Percentiles rank a stretch among this genome's conserved stretches.
These are phyloP conservation scores for Coilia nasus DNA, from an alignment of 2,797 vertebrate genomes.

Conservation along the genomic window DNA sequence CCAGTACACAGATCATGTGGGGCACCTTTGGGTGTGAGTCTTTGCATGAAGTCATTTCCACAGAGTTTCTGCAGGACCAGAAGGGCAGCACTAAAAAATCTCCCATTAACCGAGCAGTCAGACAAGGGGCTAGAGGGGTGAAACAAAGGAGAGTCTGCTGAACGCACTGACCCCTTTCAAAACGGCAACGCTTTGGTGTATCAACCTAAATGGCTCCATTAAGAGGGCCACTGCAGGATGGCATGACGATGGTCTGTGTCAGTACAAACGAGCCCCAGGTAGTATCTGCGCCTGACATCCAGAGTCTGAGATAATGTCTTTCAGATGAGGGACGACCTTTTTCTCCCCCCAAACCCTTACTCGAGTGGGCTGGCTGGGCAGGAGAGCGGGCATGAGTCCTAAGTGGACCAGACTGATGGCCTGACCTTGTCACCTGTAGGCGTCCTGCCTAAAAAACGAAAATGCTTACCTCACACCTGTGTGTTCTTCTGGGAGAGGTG, in stretches of 20 bases:
- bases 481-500: too few relatives aligned
- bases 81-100: background rate
- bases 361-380: background rate
- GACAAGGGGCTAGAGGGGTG: background rate
- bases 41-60: background rate
- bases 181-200: background rate
- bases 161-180: background rate
- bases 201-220: background rate
- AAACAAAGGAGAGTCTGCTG: background rate
- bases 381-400: background rate
- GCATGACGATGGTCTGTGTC: background rate
- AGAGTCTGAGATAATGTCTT: conserved; percentile 17
- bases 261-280: background rate
- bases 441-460: background rate
- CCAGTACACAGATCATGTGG: background rate
- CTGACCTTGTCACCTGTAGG: background rate
- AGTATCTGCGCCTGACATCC: background rate
- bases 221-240: background rate
- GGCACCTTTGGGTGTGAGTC: background rate
- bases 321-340: background rate
- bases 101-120: background rate
- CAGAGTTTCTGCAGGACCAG: background rate
- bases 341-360: background rate
- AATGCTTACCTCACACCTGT: background rate
- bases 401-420: background rate